phyloP scores from a whole-genome alignment of 2,888 invertebrate species.

The Pollenia labialis region DNA sequence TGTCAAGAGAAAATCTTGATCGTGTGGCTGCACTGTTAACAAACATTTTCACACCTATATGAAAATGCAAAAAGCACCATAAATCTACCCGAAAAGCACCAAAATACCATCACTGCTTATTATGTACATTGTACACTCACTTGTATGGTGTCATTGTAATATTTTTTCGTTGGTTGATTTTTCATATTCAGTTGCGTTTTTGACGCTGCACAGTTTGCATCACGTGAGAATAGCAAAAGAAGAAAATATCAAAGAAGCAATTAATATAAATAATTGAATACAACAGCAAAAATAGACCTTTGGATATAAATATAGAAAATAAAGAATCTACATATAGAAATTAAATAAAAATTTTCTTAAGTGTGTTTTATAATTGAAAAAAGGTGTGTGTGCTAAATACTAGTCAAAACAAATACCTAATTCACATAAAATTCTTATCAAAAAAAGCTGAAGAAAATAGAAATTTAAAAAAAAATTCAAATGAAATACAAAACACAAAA shows the following conservation, averaged over 20 bases:
- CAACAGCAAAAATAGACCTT: constrained; percentile 50
- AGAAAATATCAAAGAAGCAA: neutral
- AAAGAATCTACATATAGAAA: constrained; percentile 33
- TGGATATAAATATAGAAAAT: constrained; percentile 50
- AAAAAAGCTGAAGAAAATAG: neutral
- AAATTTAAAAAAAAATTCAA: constrained; percentile 3
- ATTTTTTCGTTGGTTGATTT: constrained; percentile 70
- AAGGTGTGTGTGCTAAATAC: constrained; percentile 9
- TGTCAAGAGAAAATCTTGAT: too few relatives aligned
- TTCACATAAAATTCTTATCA: neutral
- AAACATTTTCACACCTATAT: too few relatives aligned
- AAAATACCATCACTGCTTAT: too few relatives aligned
- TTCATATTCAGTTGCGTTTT: constrained; percentile 74
- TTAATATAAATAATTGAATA: constrained; percentile 20
- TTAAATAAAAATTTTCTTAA: constrained; percentile 15
- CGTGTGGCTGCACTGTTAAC: too few relatives aligned
- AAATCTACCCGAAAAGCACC: too few relatives aligned
- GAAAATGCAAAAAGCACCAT: too few relatives aligned
- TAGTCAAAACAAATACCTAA: too few relatives aligned
- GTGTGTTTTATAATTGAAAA: constrained; percentile 43
- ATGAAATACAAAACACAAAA: neutral
- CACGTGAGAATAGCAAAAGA: constrained; percentile 69
- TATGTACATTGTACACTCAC: constrained; percentile 13
- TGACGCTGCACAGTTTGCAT: constrained; percentile 74
- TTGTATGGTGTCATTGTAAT: constrained; percentile 73